phyloP scores from a whole-genome alignment of 2,797 vertebrate genomes.

The Vireo griseus region DNA sequence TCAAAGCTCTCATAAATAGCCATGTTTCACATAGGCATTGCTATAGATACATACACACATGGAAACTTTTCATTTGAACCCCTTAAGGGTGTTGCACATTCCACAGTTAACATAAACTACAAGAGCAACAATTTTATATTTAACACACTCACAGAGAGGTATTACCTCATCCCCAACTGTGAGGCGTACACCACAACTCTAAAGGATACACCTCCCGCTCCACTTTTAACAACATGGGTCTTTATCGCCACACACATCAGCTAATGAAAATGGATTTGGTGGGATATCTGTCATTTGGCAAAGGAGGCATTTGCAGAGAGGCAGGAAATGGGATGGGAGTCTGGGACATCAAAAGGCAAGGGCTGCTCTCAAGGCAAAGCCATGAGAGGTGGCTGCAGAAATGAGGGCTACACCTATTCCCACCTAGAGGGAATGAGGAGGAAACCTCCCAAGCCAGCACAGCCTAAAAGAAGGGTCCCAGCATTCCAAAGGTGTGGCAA shows the following conservation, averaged over 20 bases:
- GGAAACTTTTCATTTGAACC: not conserved
- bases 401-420: not conserved
- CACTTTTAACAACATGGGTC: not conserved
- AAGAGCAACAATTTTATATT: not conserved
- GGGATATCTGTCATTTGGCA: not conserved
- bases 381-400: not conserved
- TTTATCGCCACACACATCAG: not conserved
- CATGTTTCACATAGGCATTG: not conserved
- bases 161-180: not conserved
- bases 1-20: not conserved
- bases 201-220: not conserved
- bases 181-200: not conserved
- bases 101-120: not conserved
- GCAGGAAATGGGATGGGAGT: not conserved
- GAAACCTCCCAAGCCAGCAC: not conserved
- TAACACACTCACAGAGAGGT: not conserved
- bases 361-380: not conserved
- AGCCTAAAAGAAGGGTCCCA: not conserved
- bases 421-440: not conserved
- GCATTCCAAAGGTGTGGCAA: not conserved
- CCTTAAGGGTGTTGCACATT: not conserved
- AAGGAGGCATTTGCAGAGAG: not conserved
- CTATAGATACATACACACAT: fast-evolving
- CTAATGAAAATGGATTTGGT: not conserved
- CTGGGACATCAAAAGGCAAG: not conserved